Evolutionary conservation across 2,888 invertebrate species (phyloP).

Genomic region (Andrena flavipes): DNA sequence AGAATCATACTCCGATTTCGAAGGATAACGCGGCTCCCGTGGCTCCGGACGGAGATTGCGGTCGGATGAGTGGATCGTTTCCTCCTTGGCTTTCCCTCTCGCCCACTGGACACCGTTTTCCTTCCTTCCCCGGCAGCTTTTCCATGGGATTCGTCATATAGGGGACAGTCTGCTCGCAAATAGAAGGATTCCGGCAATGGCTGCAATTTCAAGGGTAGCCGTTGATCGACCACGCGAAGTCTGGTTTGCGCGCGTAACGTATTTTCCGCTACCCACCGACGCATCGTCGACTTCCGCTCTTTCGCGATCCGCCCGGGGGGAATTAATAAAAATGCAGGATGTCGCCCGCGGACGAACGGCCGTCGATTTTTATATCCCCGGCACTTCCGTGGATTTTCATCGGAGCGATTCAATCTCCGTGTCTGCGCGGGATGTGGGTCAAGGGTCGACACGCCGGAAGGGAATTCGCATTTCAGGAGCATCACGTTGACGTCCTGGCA

Average conservation of each 20-base stretch:
- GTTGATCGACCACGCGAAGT: background rate
- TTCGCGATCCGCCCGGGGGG: background rate
- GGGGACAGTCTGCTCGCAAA: background rate
- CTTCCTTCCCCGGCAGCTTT: background rate
- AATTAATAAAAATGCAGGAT: constrained; percentile 56
- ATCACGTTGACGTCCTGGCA: constrained; percentile 63
- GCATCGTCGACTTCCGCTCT: background rate
- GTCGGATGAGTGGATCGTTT: constrained; percentile 47
- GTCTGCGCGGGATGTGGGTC: constrained; percentile 53
- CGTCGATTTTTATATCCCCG: constrained; percentile 40
- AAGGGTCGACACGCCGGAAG: constrained; percentile 51
- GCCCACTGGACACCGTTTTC: background rate
- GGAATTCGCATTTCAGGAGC: constrained; percentile 65
- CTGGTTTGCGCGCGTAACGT: too few species aligned
- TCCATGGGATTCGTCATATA: constrained; percentile 17
- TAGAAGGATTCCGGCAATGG: constrained; percentile 23
- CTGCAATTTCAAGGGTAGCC: constrained; percentile 34
- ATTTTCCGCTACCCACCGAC: background rate
- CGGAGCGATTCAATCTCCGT: constrained; percentile 51
- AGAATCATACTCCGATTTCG: constrained; percentile 66
- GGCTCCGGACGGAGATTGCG: constrained; percentile 53
- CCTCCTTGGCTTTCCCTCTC: constrained; percentile 36
- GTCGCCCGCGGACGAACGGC: constrained; percentile 32
- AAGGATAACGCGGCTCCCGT: constrained; percentile 58
- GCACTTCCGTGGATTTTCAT: constrained; percentile 37